phyloP scores from a whole-genome alignment of 2,113 vertebrate species.

The Macrotis lagotis region DNA sequence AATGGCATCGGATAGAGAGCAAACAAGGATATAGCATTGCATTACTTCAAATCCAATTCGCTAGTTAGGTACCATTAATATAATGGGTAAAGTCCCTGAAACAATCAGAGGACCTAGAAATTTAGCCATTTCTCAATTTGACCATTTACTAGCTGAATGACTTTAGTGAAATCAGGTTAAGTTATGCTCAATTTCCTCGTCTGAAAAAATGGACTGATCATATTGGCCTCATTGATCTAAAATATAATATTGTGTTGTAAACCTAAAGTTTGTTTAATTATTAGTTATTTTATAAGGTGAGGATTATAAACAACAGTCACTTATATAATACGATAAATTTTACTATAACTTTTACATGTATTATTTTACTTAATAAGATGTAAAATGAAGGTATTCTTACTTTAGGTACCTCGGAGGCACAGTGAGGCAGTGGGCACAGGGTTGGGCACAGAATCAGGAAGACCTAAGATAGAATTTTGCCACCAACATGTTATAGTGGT shows the following conservation, averaged over 20 bases:
- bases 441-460: background rate
- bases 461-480: background rate
- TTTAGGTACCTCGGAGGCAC: background rate
- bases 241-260: background rate
- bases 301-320: background rate
- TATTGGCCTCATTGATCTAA: background rate
- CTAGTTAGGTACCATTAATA: background rate
- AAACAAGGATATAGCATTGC: slow-evolving; percentile 3
- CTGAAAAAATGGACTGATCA: background rate
- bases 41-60: background rate
- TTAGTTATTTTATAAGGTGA: background rate
- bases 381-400: background rate
- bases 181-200: background rate
- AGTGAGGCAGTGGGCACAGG: background rate
- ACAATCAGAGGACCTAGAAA: background rate
- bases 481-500: background rate
- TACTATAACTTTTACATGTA: background rate
- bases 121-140: background rate
- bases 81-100: background rate
- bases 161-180: slow-evolving; percentile 29
- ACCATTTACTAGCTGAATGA: background rate
- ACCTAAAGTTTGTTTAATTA: background rate
- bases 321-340: background rate
- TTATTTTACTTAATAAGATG: background rate
- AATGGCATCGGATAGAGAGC: background rate